Conservation (phyloP, 2,888 invertebrate species). For the Dascillus cervinus region DNA sequence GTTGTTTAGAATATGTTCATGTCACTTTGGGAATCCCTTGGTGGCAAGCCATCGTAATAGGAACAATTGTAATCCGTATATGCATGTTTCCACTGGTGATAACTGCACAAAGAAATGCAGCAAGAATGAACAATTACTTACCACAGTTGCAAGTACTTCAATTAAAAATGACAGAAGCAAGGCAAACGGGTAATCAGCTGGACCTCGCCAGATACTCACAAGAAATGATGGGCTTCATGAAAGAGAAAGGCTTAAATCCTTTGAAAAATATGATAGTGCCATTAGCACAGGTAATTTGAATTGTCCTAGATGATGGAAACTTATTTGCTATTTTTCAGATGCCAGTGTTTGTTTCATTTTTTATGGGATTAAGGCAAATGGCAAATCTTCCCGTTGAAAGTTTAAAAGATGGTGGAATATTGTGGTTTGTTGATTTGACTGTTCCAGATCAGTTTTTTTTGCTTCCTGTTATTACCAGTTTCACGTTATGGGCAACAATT, state of each 20-base stretch:
- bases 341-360: slow-evolving; percentile 88
- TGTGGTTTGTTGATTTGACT: slow-evolving; percentile 92
- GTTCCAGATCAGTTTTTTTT: slow-evolving; percentile 82
- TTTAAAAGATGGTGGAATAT: slow-evolving; percentile 77
- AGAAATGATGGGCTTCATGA: slow-evolving; percentile 77
- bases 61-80: slow-evolving; percentile 70
- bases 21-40: slow-evolving; percentile 78
- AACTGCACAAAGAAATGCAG: slow-evolving; percentile 69
- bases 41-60: slow-evolving; percentile 82
- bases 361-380: slow-evolving; percentile 82
- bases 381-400: slow-evolving; percentile 86
- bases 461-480: slow-evolving; percentile 77
- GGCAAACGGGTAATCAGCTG: slow-evolving; percentile 71
- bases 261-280: slow-evolving; percentile 72
- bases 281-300: slow-evolving; percentile 71
- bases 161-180: slow-evolving; percentile 77
- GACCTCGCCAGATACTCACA: slow-evolving; percentile 68
- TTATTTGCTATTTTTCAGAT: slow-evolving; percentile 41
- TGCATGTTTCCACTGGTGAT: slow-evolving; percentile 81
- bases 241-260: slow-evolving; percentile 71
- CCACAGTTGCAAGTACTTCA: slow-evolving; percentile 81
- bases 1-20: slow-evolving; percentile 75
- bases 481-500: slow-evolving; percentile 74
- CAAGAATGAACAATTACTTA: slow-evolving; percentile 74
- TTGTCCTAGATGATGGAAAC: too few species aligned